Evolutionary conservation across 1,140 invertebrate species (phyloP), one percentile per base, ranked within the genome.

Genomic region (Chelonus insularis): DNA sequence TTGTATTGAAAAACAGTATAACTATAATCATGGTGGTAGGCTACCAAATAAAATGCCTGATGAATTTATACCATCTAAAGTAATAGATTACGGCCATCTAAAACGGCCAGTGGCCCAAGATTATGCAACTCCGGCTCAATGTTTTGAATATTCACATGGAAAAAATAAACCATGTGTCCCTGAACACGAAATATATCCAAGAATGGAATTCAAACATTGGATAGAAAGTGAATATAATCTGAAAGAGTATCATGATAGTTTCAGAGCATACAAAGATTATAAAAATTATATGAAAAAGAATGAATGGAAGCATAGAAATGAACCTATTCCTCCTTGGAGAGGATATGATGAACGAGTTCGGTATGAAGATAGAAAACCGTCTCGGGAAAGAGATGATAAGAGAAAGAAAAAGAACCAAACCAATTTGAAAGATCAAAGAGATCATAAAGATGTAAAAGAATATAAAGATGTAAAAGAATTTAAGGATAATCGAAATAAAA

Each of bases 31-130:
- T 47, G 75, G 74, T 4, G 72, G 65, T 25, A 48, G 51, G 57
- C n/a, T 52, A 1, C 54, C 60, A 18, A 65, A 74, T n/a, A 66
- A 70, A 21, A 66, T 65, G 25, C 64, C 71, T 7, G 18, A 54
- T 2, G 74, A 78, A 4, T 67, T 73, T 11, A 16, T 70, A 14
- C 74, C 78, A 2, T 80, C 83, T n/a, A 85, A 88, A 62, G 84
- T 91, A 20, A 85, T 91, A 43, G 89, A 92, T 77, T 91, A 92
- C 78, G 86, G 86, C 14, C 89, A 90, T 68, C 64, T 52, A 2
- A 54, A 66, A n/a, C 66, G 63, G 6, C 18, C 66, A 16, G 25
- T 37, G 1, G 64, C 67, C 4, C 66, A 69, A 2, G 72, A 75
- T 52, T 60, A 75, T 25, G 41, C 69, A 6, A 70, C 67, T n/a